Percentiles rank a stretch among this genome's conserved stretches.
phyloP scores from a whole-genome alignment of 35 echinoderm and acorn worm genomes.

The Apostichopus parvimensis region DNA sequence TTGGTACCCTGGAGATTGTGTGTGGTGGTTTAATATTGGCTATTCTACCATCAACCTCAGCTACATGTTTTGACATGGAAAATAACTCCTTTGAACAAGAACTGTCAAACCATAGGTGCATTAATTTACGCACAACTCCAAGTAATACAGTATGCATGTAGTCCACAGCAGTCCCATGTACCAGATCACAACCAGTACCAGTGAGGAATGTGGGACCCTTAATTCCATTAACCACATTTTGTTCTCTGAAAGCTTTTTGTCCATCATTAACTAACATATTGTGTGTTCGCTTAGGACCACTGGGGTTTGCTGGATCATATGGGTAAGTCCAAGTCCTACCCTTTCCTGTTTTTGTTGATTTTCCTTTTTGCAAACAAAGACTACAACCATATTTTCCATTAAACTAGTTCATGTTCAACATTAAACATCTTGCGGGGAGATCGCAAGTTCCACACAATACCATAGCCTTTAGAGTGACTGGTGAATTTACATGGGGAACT shows the following conservation, averaged over 20 bases:
- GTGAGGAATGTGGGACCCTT: constrained; percentile 33
- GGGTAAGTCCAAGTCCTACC: neutral
- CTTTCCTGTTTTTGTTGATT: neutral
- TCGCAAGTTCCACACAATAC: constrained; percentile 35
- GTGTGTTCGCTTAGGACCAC: too few species aligned
- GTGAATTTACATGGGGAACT: neutral
- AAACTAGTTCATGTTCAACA: constrained; percentile 33
- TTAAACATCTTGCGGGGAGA: constrained; percentile 4
- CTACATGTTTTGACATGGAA: neutral
- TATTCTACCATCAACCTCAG: constrained; percentile 43
- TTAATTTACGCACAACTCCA: constrained; percentile 24
- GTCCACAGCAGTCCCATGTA: constrained; percentile 48
- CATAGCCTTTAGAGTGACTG: neutral
- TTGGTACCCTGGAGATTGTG: constrained; percentile 34
- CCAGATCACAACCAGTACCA: constrained; percentile 2
- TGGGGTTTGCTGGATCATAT: too few species aligned
- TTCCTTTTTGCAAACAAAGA: constrained; percentile 1
- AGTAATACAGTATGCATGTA: constrained; percentile 58
- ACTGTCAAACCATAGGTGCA: constrained; percentile 48
- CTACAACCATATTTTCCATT: neutral
- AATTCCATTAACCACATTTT: neutral
- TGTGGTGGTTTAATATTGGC: constrained; percentile 51
- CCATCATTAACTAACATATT: neutral
- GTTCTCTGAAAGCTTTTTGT: neutral
- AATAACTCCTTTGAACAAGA: constrained; percentile 12